Percentiles rank a stretch among this genome's conserved stretches.
Conservation (phyloP, 2,888 invertebrate genomes). For the Deroplatys truncata region DNA sequence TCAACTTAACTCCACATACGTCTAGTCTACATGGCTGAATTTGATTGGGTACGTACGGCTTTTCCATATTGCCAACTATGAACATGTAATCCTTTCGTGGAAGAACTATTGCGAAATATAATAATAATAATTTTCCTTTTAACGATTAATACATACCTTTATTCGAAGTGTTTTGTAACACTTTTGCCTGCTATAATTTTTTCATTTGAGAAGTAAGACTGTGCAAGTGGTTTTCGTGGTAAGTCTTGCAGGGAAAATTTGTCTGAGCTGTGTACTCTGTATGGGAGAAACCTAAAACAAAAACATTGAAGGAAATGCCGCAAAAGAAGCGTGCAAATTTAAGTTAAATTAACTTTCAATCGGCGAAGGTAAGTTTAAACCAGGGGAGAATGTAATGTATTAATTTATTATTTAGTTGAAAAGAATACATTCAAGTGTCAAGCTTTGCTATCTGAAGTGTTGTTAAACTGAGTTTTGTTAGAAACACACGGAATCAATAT, state of each 20-base stretch:
- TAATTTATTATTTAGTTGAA: background rate
- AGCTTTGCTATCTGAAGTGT: background rate
- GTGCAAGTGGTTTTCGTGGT: background rate
- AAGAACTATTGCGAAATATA: background rate
- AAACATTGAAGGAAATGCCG: background rate
- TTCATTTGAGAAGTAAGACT: background rate
- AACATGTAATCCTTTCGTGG: background rate
- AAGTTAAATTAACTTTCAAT: background rate
- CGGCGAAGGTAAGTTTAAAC: background rate
- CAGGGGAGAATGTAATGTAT: background rate
- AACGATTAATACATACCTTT: background rate
- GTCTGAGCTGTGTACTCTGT: background rate
- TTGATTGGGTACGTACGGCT: slow-evolving; percentile 3
- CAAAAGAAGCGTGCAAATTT: background rate
- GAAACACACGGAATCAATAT: background rate
- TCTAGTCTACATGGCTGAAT: slow-evolving; percentile 12
- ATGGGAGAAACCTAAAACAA: background rate
- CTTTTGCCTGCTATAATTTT: background rate
- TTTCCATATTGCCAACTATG: background rate
- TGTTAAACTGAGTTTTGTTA: background rate
- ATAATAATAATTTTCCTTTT: background rate
- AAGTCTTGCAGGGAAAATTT: background rate
- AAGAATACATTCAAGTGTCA: background rate
- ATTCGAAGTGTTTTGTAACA: background rate
- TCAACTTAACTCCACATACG: too few relatives aligned